Percentiles rank a stretch among this genome's conserved stretches.
Evolutionary conservation across 2,113 vertebrate species (phyloP).

Genomic region (Oreochromis tanganicae): DNA sequence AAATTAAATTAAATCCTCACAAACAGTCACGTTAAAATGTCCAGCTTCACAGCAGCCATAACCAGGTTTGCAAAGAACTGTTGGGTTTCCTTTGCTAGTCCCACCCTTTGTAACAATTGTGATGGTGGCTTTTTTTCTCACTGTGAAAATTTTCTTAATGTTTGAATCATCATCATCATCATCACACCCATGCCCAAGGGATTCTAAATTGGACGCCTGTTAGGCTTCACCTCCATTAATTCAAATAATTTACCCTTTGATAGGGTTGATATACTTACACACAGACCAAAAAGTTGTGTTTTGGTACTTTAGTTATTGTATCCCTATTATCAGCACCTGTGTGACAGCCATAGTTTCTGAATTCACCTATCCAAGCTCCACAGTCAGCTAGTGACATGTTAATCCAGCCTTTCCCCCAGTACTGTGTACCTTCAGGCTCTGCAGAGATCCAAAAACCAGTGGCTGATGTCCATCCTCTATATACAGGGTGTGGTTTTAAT

Average conservation of each 20-base stretch:
- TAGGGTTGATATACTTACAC: background rate
- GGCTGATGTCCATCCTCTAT: background rate
- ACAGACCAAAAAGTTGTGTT: background rate
- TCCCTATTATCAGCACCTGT: background rate
- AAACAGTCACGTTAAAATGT: background rate
- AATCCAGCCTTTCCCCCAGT: background rate
- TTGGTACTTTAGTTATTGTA: background rate
- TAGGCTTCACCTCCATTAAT: background rate
- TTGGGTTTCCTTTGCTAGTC: background rate
- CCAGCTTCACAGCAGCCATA: background rate
- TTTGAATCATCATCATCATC: background rate
- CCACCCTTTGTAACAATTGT: background rate
- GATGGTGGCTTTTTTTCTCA: background rate
- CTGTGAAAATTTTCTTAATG: background rate
- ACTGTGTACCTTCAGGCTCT: background rate
- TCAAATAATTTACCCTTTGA: background rate
- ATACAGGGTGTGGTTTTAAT: background rate
- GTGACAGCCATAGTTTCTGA: background rate
- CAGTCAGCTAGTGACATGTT: background rate
- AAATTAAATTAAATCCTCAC: background rate
- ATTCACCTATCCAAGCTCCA: background rate
- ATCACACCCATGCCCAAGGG: background rate
- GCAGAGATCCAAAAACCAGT: background rate
- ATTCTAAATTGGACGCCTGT: rapidly evolving
- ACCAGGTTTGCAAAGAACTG: background rate